Evolutionary conservation across 2,888 invertebrate genomes (phyloP).

Genomic region (Odontothrips loti): DNA sequence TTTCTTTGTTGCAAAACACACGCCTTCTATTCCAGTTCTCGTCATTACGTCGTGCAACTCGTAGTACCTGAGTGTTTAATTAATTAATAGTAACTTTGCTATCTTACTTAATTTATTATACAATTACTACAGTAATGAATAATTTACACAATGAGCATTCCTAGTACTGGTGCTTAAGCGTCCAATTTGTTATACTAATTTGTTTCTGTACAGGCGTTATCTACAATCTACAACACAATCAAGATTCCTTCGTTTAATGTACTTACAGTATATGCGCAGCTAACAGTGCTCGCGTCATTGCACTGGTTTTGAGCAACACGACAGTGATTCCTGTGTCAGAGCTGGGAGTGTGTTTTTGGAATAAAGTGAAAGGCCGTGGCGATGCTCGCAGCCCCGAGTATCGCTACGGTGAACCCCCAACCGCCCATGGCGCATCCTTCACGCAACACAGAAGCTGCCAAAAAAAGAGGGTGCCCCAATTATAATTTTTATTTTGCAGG

Average conservation of each 20-base stretch:
- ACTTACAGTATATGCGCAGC: neutral
- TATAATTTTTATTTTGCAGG: too few species aligned
- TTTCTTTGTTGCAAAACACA: too few species aligned
- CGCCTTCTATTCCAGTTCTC: too few species aligned
- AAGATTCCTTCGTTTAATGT: neutral
- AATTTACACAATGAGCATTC: slow-evolving; percentile 22
- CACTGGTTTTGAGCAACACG: slow-evolving; percentile 14
- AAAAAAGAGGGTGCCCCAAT: too few species aligned
- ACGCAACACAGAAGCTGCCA: too few species aligned
- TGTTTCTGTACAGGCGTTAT: slow-evolving; percentile 10
- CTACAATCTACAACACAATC: slow-evolving; percentile 6
- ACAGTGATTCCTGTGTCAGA: neutral
- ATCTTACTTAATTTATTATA: neutral
- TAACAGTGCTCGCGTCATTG: neutral
- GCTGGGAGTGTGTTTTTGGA: too few species aligned
- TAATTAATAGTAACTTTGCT: neutral
- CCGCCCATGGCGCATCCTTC: too few species aligned
- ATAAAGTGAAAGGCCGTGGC: too few species aligned
- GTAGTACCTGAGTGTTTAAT: slow-evolving; percentile 19
- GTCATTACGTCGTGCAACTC: neutral
- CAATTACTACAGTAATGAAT: slow-evolving; percentile 9
- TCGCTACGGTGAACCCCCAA: too few species aligned
- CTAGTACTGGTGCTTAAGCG: slow-evolving; percentile 24
- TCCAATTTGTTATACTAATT: slow-evolving; percentile 25
- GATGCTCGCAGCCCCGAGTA: too few species aligned